phyloP scores from a whole-genome alignment of 1,140 invertebrate genomes.

The Drosophila virilis region DNA sequence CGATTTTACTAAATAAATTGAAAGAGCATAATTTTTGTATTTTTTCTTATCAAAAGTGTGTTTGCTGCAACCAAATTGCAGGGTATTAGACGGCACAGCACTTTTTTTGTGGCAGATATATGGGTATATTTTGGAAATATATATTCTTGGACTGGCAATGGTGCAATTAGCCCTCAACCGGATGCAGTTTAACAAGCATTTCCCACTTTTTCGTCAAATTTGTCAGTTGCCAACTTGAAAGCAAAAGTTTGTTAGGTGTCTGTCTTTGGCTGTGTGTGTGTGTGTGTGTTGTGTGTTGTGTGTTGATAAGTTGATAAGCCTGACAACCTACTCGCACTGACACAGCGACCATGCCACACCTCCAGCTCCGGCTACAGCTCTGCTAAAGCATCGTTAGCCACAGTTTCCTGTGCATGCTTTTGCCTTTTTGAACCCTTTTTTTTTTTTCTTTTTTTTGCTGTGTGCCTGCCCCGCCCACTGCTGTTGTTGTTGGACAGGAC shows the following conservation, averaged over 20 bases:
- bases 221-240: slow-evolving; percentile 65
- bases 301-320: slow-evolving; percentile 62
- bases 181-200: slow-evolving; percentile 80
- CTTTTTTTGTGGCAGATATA: neutral
- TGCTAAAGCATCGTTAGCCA: slow-evolving; percentile 69
- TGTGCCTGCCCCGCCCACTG: neutral
- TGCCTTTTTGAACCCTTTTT: slow-evolving; percentile 70
- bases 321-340: slow-evolving; percentile 17
- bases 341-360: slow-evolving; percentile 9
- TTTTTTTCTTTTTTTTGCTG: slow-evolving; percentile 27
- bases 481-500: slow-evolving; percentile 27
- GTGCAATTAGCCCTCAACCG: slow-evolving; percentile 73
- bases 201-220: slow-evolving; percentile 41
- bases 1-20: no score
- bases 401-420: slow-evolving; percentile 77
- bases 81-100: neutral
- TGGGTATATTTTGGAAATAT: neutral
- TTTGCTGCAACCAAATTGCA: neutral
- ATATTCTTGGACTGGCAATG: slow-evolving; percentile 15
- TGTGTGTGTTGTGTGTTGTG: slow-evolving; percentile 13
- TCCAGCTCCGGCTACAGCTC: slow-evolving; percentile 9
- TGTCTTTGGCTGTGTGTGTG: slow-evolving; percentile 21
- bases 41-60: no score
- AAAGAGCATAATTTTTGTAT: no score
- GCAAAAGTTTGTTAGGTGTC: slow-evolving; percentile 77